Evolutionary conservation across 1,140 invertebrate genomes (phyloP), one percentile per base, ranked within the genome.

Genomic region (Sycobia sp.): DNA sequence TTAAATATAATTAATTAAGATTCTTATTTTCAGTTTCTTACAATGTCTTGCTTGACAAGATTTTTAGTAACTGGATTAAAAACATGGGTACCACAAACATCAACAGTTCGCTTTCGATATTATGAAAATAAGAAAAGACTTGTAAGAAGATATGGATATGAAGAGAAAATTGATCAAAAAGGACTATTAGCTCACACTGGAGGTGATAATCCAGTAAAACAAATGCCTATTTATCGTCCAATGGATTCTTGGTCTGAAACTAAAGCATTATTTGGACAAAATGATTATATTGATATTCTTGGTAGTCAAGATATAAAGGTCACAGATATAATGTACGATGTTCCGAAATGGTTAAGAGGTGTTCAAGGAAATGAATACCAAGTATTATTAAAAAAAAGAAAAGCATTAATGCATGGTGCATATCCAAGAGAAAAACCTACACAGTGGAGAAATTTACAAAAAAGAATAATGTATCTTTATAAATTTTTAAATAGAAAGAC

Each of bases 281-380:
- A 98, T 84, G 95, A 98, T 82, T 97, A 97, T 72, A 97, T 98
- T 56, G 95, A 97, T 80, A 96, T 97, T 53, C 82, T 97, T 27
- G 95, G 95, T 2, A 87, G 90, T 75, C 90, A 90, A 49, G 85
- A 86, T 10, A 65, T 97, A 25, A 89, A 94, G 79, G 94, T 94
- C 1, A 88, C 89, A 0, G 88, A 85, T 73, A 86, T 93, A n/a
- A 71, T 95, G 2, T 94, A 96, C 67, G 87, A 89, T 67, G 85
- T 96, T 11, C 95, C 95, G 0, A 74, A 80, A 0, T 97, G 95
- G 94, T 82, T 98, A 14, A 86, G 90, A 72, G 95, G 94, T 39
- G 87, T 95, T 23, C 60, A 60, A 47, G 84, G 83, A n/a, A 92
- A 93, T 77, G 95, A 98, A 83, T 93, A 86, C 75, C 88, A 90